Percentiles rank a stretch among this genome's conserved stretches.
Conservation (phyloP, 2,888 invertebrate genomes). For the Epinotia brunnichana region DNA sequence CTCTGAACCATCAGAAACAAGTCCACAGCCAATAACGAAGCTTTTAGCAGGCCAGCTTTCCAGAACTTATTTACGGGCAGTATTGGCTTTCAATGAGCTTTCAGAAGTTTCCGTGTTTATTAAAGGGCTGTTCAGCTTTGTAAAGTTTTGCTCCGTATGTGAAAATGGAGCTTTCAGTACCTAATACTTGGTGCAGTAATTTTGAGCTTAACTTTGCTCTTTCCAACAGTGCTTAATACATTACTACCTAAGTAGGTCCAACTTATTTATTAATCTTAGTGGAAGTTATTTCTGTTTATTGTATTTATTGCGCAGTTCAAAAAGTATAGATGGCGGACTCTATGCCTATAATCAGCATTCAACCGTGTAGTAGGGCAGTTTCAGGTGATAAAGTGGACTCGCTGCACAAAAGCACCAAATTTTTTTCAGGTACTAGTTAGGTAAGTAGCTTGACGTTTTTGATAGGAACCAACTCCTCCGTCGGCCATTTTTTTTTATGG, state of each 20-base stretch:
- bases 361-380: too few relatives aligned
- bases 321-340: too few relatives aligned
- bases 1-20: neutral
- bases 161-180: conserved; percentile 17
- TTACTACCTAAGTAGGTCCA: neutral
- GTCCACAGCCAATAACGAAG: neutral
- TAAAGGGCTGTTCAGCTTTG: conserved; percentile 27
- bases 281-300: too few relatives aligned
- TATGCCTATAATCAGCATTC: too few relatives aligned
- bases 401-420: too few relatives aligned
- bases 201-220: conserved; percentile 9
- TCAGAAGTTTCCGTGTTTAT: conserved; percentile 32
- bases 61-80: conserved; percentile 24
- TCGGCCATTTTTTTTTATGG: too few relatives aligned
- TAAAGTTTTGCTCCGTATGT: conserved; percentile 24
- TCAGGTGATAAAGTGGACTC: too few relatives aligned
- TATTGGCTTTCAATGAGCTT: conserved; percentile 38
- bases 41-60: conserved; percentile 2
- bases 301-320: too few relatives aligned
- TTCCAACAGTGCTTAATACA: neutral
- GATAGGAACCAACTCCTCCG: too few relatives aligned
- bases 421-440: too few relatives aligned
- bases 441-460: too few relatives aligned
- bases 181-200: conserved; percentile 6
- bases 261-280: too few relatives aligned